Percentiles rank a stretch among this genome's conserved stretches.
phyloP scores from a whole-genome alignment of 1,140 invertebrate genomes.

The Diorhabda elongata region DNA sequence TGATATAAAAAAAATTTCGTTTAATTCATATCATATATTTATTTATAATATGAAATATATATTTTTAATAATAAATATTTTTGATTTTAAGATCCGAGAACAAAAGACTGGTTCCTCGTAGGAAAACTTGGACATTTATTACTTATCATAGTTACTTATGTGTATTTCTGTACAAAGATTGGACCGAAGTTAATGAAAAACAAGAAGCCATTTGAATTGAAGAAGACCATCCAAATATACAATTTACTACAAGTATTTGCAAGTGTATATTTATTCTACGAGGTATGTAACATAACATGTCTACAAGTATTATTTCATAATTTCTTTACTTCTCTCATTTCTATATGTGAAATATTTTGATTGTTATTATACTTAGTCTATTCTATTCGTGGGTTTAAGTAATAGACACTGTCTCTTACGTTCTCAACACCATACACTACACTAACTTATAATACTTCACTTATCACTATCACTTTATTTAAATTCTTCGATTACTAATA shows the following conservation, averaged over 20 bases:
- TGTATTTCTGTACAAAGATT: constrained; percentile 69
- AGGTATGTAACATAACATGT: constrained; percentile 49
- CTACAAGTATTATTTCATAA: too few species aligned
- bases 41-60: background rate
- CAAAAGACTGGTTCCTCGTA: constrained; percentile 80
- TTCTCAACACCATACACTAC: too few species aligned
- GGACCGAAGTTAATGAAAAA: constrained; percentile 83
- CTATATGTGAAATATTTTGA: too few species aligned
- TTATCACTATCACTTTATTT: too few species aligned
- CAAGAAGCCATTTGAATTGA: constrained; percentile 76
- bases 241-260: constrained; percentile 74
- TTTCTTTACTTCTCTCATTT: too few species aligned
- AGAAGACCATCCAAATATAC: constrained; percentile 71
- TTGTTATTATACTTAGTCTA: too few species aligned
- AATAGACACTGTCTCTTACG: too few species aligned
- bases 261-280: constrained; percentile 68
- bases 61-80: background rate
- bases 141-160: constrained; percentile 66
- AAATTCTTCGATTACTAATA: too few species aligned
- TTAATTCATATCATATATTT: too few species aligned
- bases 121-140: constrained; percentile 73
- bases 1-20: too few species aligned
- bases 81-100: constrained; percentile 70
- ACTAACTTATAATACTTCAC: too few species aligned
- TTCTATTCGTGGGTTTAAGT: too few species aligned